These are phyloP conservation scores for Clinocottus analis DNA, from an alignment of 2,113 vertebrate genomes.

Conservation along the genomic window DNA sequence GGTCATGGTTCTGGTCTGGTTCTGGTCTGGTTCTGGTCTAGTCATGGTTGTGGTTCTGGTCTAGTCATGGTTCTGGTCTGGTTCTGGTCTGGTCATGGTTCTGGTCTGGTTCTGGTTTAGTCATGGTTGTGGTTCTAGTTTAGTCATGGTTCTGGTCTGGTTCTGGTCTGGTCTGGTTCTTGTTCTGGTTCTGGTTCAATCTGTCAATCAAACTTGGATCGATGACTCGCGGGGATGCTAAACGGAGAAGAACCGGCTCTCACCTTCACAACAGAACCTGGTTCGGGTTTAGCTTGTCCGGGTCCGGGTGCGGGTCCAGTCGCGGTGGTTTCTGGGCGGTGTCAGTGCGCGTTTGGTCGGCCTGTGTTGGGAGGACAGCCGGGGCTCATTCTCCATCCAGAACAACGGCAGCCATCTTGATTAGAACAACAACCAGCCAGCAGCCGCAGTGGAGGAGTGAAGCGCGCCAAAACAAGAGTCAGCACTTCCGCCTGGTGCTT, in stretches of 20 bases:
- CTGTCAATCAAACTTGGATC: conserved; percentile 34
- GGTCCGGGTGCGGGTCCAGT: not conserved
- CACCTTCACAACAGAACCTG: conserved; percentile 24
- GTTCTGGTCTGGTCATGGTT: too few relatives aligned
- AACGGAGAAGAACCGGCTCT: not conserved
- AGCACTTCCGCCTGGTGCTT: not conserved
- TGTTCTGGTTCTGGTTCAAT: too few relatives aligned
- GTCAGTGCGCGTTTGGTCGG: conserved; percentile 9
- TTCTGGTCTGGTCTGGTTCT: too few relatives aligned
- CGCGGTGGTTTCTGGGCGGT: not conserved
- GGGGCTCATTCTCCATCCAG: conserved; percentile 39
- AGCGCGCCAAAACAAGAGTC: not conserved
- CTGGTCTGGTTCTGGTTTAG: too few relatives aligned
- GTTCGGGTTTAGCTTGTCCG: accelerated
- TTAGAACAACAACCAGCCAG: conserved; percentile 36
- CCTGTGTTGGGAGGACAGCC: conserved; percentile 7
- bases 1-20: too few relatives aligned
- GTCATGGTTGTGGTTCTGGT: too few relatives aligned
- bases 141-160: too few relatives aligned
- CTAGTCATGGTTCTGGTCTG: too few relatives aligned
- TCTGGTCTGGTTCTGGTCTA: too few relatives aligned
- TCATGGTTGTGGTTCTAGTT: too few relatives aligned
- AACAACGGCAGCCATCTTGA: conserved; percentile 72
- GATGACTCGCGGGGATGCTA: conserved; percentile 50
- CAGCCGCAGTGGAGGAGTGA: not conserved